Evolutionary conservation across 2,797 vertebrate species (phyloP), one percentile per base, ranked within the genome.

Genomic region (Bryconaethiops microstoma): DNA sequence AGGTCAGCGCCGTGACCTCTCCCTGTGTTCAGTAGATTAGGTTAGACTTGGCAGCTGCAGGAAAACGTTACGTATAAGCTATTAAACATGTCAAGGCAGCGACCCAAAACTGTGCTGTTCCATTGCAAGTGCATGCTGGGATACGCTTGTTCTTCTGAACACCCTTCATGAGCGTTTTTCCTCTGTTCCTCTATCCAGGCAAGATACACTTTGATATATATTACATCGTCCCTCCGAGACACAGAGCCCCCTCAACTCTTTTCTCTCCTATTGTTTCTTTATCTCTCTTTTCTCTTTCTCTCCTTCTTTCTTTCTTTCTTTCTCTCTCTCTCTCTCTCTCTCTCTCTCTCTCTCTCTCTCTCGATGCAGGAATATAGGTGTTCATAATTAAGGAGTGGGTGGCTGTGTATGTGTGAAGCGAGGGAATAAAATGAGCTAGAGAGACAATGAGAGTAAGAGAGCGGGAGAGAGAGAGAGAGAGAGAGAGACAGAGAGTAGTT

Each of bases 31-130:
- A 10, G 2, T 4, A 19, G 40, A 77, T 68, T 59, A 6, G 63
- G 42, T 72, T 19, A 4, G 50, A 54, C 62, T 84, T 67, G 50
- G 57, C 45, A 57, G 57, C 4, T 40, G 2, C 48, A 69, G 59
- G 21, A 16, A 54, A 54, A 45, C n/a, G 29, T 4, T 39, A 12
- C 64, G 62, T 16, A 59, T 54, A 17, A 45, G 29, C 29, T 62
- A 19, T 68, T 65, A 40, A 67, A 60, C 25, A 60, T 62, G 7
- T 57, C 1, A 8, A 25, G 67, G 65, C 54, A 39, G 7, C 19
- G 17, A 0, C 16, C 39, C 64, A 67, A 17, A 23, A 52, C 25
- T 23, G 9, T 10, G n/a, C 14, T 25, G 0, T 29, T 70, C 42
- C 10, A 14, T 8, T n/a, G 40, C 65, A 19, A 13, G 67, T 7